These are phyloP conservation scores for Pogonocherus hispidulus DNA, from an alignment of 2,888 invertebrate genomes.

Conservation along the genomic window DNA sequence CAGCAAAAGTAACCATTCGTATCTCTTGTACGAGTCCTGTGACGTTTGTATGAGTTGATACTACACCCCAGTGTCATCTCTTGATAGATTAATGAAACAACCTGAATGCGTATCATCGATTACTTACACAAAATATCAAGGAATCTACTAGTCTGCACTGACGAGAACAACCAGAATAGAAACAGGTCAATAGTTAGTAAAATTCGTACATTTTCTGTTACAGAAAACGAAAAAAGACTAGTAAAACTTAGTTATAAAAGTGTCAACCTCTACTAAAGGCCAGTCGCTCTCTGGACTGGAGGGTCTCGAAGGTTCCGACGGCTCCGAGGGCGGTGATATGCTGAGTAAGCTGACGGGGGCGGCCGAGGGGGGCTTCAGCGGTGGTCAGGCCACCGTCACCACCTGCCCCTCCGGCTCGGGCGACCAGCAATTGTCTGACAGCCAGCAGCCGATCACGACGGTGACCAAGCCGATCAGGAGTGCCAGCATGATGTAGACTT, in stretches of 20 bases:
- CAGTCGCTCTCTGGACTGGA: conserved; percentile 67
- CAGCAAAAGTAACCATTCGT: too few relatives aligned
- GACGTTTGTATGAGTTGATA: too few relatives aligned
- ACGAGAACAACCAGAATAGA: too few relatives aligned
- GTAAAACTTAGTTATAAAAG: background rate
- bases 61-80: too few relatives aligned
- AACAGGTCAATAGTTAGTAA: too few relatives aligned
- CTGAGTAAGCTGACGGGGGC: conserved; percentile 62
- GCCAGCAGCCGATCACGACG: conserved; percentile 82
- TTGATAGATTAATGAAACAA: too few relatives aligned
- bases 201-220: too few relatives aligned
- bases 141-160: too few relatives aligned
- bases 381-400: conserved; percentile 79
- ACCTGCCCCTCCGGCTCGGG: conserved; percentile 78
- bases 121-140: too few relatives aligned
- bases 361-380: conserved; percentile 73
- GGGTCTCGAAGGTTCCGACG: conserved; percentile 44
- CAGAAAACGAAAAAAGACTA: too few relatives aligned
- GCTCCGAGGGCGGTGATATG: conserved; percentile 44
- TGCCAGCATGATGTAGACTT: conserved; percentile 82
- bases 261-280: conserved; percentile 63
- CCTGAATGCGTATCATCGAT: too few relatives aligned
- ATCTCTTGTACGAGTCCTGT: too few relatives aligned
- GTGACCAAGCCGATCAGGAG: conserved; percentile 81
- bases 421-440: conserved; percentile 85